These are phyloP conservation scores for Aselliscus stoliczkanus DNA, from an alignment of 2,797 vertebrate genomes.

Conservation along the genomic window DNA sequence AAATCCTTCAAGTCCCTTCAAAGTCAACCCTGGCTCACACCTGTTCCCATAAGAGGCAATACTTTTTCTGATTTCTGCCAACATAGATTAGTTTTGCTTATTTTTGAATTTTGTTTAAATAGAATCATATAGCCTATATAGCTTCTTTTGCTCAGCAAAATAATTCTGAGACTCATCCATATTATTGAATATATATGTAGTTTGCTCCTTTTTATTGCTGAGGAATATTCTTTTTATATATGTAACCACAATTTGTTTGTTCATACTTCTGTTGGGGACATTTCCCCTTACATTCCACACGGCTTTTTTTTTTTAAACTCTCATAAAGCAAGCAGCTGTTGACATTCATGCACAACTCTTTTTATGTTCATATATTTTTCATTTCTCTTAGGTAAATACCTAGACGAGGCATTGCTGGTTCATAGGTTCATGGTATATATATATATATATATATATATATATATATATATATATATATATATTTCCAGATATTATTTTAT, in stretches of 20 bases:
- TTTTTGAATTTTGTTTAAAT: not conserved
- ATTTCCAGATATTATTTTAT: not conserved
- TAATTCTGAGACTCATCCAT: not conserved
- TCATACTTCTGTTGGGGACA: not conserved
- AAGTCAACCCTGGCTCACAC: too few relatives aligned
- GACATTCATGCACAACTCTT: not conserved
- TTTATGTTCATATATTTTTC: not conserved
- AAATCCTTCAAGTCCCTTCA: not conserved
- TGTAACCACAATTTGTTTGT: not conserved
- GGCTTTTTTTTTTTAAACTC: not conserved
- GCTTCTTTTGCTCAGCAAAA: not conserved
- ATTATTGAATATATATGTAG: not conserved
- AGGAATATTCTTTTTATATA: not conserved
- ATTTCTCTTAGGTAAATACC: too few relatives aligned
- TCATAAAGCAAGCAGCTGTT: not conserved
- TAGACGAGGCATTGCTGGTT: too few relatives aligned
- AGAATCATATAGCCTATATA: not conserved
- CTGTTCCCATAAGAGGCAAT: not conserved
- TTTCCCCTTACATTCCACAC: not conserved
- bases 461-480: too few relatives aligned
- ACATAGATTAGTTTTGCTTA: not conserved
- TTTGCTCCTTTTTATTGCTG: not conserved
- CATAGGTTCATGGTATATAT: too few relatives aligned
- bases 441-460: too few relatives aligned
- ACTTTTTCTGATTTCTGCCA: not conserved